Evolutionary conservation across 92 coral and sea anemone genomes (phyloP), one percentile per base, ranked within the genome.

Genomic region (Porites cylindrica): DNA sequence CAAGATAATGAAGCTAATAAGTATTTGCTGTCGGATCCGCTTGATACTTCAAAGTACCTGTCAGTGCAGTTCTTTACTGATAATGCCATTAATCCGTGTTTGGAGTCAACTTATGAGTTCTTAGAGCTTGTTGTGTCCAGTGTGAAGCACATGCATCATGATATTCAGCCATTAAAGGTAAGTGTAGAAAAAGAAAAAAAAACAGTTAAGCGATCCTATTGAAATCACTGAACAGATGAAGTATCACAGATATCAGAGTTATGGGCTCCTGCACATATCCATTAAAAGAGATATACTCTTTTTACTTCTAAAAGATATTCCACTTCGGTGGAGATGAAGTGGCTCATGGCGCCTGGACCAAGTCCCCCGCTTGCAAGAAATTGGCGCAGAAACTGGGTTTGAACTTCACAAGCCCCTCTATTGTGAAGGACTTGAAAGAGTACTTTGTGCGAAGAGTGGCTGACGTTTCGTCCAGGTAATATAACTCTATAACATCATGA

Each of bases 321-420:
- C 99, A 96, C 72, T 95, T 96, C 65, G 99, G 99, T 6, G 99
- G 99, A 8, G 99, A 96, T 73, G 99, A 96, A 66, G 99, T 96
- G 53, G 98, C 99, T 12, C 70, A 90, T 7, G 99, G 99, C 58
- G 99, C 99, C 76, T 96, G 99, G 99, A 92, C 98, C 74, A 91
- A 96, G 85, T 96, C 99, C 8, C 96, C 99, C 16, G 95, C 96
- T 8, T 96, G 99, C 72, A 92, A 93, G 66, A 82, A 72, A 7
- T 78, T 93, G 60, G 90, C 98, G 53, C 88, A 90, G 79, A 86
- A 85, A 59, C 93, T 95, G 88, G 98, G 98, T 12, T 69, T 95
- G 58, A 85, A 95, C 79, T 95, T 95, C 78, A 91, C 98, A 53
- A 95, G 98, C 21, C 90, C 98, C 6, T 92, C 88, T 8, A 94